Base-by-base conservation (phyloP, 2,888 invertebrate genomes). In the Temnothorax ravouxi region DNA sequence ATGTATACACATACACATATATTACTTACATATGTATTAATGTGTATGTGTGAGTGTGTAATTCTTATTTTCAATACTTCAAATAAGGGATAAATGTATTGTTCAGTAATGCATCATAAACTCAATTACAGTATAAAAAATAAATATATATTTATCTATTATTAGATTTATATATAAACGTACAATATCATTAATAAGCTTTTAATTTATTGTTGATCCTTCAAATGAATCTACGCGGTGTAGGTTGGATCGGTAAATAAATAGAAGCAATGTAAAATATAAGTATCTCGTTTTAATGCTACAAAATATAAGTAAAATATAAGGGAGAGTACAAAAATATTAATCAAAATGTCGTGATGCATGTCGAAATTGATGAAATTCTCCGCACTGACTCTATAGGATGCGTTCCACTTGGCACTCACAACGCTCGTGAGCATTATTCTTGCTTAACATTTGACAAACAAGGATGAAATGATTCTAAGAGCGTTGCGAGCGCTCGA, bases 271-370 rank as follows among this genome's bases (percentile, higher is more conserved):
- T 77, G 89, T 84, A n/a, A n/a, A n/a, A n/a, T n/a, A n/a, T n/a
- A n/a, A n/a, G n/a, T n/a, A 87, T 88, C 61, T 89, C 67, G 84
- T 79, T 91, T 89, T 89, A 89, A 90, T 91, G 84, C 85, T 88
- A 79, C 86, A 88, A 89, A 88, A 88, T 92, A 92, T 93, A 91
- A 90, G 80, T 64, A 75, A 86, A 84, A 87, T 91, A 92, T 91
- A 93, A 92, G 90, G 13, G 29, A 89, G 85, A 92, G 91, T 93
- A 93, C 88, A 93, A 93, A 93, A 92, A 92, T 91, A 93, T 90
- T 84, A 88, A 91, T 91, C 74, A 88, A 90, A 90, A 85, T 90
- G 85, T 89, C 29, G 77, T 69, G 50, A 79, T 75, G 72, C 21
- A 67, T 41, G 41, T 74, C 34, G 2, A 15, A 21, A 41, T 41